Evolutionary conservation across 2,888 invertebrate genomes (phyloP), one percentile per base, ranked within the genome.

Genomic region (Troides oblongomaculatus): DNA sequence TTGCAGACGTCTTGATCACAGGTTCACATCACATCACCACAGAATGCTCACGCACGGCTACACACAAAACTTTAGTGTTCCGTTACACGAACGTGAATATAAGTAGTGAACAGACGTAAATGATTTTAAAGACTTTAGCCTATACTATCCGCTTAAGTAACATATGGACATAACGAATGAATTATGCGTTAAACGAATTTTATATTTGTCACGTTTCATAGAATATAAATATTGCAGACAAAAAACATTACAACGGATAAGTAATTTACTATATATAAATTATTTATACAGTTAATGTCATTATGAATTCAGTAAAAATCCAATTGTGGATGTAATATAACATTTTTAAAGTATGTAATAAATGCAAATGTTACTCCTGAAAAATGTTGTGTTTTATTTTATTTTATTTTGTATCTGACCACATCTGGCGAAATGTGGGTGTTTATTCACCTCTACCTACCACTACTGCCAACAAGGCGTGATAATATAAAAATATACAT

Each of bases 1-100:
- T 76, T 92, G 91, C 87, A 91, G 90, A 91, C 90, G 89, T 91
- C 87, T 90, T 84, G 84, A 84, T 87, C 87, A 86, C 74, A 75
- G 73, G 70, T 61, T 74, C 74, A 76, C 73, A 75, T 74, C 73
- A 74, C 74, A 75, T 74, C 73, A 71, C 74, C 74, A 74, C 73
- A 74, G 69, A 71, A 69, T 72, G 66, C 69, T 64, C 69, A 70
- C 65, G 64, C 68, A 68, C 59, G 67, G 64, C 23, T 64, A 83
- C 83, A 84, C 82, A 84, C 85, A 86, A 83, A 83, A 84, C 83
- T 82, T 80, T 81, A 80, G 74, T 82, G 80, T 83, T 87, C 84
- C 87, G 74, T 80, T 87, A 74, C 74, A 87, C 87, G 84, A 77
- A 78, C 71, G 71, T 65, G 76, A 78, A 81, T 77, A 78, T 83